These are phyloP conservation scores for Drosophila triauraria DNA, from an alignment of 1,140 invertebrate genomes.

Conservation along the genomic window DNA sequence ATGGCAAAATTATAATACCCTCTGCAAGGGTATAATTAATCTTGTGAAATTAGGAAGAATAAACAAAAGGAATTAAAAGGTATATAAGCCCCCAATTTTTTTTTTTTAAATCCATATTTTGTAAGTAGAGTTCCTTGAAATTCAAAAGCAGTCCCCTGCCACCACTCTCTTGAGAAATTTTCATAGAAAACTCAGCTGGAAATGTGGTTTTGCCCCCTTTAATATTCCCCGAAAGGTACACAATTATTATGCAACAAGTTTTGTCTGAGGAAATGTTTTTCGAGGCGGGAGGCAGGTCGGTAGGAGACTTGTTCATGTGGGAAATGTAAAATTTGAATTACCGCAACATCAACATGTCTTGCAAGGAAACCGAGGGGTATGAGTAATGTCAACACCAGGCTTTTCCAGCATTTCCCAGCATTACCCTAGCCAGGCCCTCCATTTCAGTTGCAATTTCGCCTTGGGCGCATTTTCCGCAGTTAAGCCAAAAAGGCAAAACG, in stretches of 20 bases:
- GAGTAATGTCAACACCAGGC: constrained; percentile 56
- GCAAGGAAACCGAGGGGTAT: constrained; percentile 2
- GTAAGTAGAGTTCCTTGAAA: not conserved
- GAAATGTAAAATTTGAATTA: constrained; percentile 67
- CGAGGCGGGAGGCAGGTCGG: not conserved
- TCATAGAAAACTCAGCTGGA: no score
- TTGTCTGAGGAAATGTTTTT: constrained; percentile 48
- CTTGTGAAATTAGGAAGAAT: no score
- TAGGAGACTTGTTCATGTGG: constrained; percentile 27
- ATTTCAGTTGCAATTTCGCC: constrained; percentile 27
- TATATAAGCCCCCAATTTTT: not conserved
- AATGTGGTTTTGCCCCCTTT: not conserved
- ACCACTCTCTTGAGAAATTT: not conserved
- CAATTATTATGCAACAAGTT: constrained; percentile 76
- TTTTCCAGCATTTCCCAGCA: constrained; percentile 6
- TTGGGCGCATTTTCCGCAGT: constrained; percentile 68
- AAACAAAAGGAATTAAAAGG: no score
- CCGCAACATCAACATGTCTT: constrained; percentile 32
- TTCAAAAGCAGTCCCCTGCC: no score
- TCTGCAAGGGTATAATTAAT: no score
- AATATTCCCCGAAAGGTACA: not conserved
- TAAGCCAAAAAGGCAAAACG: constrained; percentile 60
- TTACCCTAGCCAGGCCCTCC: not conserved
- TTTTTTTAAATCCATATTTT: not conserved
- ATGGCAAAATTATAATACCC: no score